Percentiles rank a stretch among this genome's conserved stretches.
Evolutionary conservation across 2,797 vertebrate species (phyloP).

Genomic region (Crax fasciolata): DNA sequence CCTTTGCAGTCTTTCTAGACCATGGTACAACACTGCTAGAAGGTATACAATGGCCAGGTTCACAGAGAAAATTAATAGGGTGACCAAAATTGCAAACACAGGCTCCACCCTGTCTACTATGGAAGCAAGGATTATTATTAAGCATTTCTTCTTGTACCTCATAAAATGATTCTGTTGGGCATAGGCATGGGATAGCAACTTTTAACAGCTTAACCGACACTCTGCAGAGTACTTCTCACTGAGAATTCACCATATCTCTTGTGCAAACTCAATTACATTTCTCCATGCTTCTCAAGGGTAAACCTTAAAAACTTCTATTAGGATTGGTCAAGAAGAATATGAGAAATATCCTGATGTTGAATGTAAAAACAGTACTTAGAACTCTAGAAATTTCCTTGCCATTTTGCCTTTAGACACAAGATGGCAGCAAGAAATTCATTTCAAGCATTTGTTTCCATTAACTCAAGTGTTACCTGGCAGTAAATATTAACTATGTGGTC

Average conservation of each 20-base stretch:
- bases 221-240: background rate
- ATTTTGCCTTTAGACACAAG: constrained; percentile 76
- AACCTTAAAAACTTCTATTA: background rate
- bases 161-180: constrained; percentile 14
- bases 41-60: background rate
- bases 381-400: constrained; percentile 70
- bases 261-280: background rate
- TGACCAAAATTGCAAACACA: background rate
- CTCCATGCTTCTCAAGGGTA: background rate
- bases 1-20: background rate
- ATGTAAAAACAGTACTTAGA: background rate
- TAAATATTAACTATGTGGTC: background rate
- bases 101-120: background rate
- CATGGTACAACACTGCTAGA: background rate
- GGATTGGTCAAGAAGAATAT: background rate
- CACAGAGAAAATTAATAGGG: background rate
- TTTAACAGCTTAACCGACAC: background rate
- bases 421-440: constrained; percentile 78
- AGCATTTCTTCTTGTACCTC: background rate
- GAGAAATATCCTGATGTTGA: background rate
- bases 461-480: background rate
- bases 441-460: constrained; percentile 20
- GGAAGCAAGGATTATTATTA: background rate
- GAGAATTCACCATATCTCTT: background rate
- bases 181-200: background rate